Evolutionary conservation across 2,797 vertebrate species (phyloP).

Genomic region (Intellagama lesueurii): DNA sequence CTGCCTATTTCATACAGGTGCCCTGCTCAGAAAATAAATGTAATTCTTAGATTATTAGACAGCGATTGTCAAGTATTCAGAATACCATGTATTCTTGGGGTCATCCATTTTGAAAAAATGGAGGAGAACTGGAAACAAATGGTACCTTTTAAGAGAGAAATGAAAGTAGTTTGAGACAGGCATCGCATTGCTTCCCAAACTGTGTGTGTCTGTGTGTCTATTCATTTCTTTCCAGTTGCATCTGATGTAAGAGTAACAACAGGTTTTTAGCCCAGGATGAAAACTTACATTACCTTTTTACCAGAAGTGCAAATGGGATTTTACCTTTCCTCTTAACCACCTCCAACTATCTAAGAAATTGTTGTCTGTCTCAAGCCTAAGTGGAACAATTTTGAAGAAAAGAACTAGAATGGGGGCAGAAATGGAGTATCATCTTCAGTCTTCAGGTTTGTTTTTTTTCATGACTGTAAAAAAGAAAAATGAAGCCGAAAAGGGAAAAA

Average conservation of each 20-base stretch:
- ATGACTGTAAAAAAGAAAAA: not conserved
- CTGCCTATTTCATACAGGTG: not conserved
- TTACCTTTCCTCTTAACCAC: not conserved
- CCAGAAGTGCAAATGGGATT: not conserved
- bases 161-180: not conserved
- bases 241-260: not conserved
- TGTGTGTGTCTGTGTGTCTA: not conserved
- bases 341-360: not conserved
- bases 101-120: not conserved
- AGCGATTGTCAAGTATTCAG: not conserved
- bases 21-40: not conserved
- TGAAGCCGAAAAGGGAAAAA: not conserved
- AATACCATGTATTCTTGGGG: not conserved
- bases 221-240: not conserved
- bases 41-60: not conserved
- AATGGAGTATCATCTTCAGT: not conserved
- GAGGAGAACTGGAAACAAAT: not conserved
- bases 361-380: no score
- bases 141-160: not conserved
- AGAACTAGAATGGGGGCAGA: not conserved
- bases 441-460: no score
- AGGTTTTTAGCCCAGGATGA: not conserved
- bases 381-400: not conserved
- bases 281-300: not conserved
- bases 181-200: not conserved